Evolutionary conservation across 2,797 vertebrate species (phyloP), one percentile per base, ranked within the genome.

Genomic region (Poecilia picta): DNA sequence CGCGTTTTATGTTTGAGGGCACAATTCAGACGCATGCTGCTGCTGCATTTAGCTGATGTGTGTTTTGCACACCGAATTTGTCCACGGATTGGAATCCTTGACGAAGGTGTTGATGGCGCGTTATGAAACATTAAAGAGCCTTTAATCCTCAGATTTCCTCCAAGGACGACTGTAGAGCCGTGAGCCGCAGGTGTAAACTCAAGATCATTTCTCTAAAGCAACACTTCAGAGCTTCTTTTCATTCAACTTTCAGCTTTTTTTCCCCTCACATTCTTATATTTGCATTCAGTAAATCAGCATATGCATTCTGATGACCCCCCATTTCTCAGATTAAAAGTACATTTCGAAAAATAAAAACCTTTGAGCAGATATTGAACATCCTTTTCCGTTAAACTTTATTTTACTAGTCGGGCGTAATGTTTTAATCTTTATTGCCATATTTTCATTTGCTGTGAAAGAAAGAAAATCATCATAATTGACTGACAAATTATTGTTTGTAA

Each of bases 1-100:
- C 23, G 70, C 75, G 43, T 86, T 84, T 87, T 57, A 78, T 90
- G 78, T 85, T 84, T 4, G 31, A 62, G 83, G 79, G 84, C 86
- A 81, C 53, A 73, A 23, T 72, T 78, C 73, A 92, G 86, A 84
- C 87, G 68, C 73, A 75, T 79, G 13, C 74, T 31, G 23, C 74
- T 55, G 72, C 76, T n/a, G 53, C 91, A 89, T 91, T 91, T 90
- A 85, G 87, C 88, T 91, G 89, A 88, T 46, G 79, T 78, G 81
- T 78, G 74, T 88, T 89, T 68, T 89, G 89, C 78, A 76, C 77
- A 81, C 47, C 1, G 79, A 84, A 83, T 86, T 75, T 49, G 78
- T 87, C 84, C 89, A 83, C 89, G 75, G 73, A 78, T 85, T 74
- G 80, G 76, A 81, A 73, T 72, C 39, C 62, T 73, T 28, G 23